phyloP scores from a whole-genome alignment of 2,888 invertebrate genomes.

The Orthonevra nobilis region DNA sequence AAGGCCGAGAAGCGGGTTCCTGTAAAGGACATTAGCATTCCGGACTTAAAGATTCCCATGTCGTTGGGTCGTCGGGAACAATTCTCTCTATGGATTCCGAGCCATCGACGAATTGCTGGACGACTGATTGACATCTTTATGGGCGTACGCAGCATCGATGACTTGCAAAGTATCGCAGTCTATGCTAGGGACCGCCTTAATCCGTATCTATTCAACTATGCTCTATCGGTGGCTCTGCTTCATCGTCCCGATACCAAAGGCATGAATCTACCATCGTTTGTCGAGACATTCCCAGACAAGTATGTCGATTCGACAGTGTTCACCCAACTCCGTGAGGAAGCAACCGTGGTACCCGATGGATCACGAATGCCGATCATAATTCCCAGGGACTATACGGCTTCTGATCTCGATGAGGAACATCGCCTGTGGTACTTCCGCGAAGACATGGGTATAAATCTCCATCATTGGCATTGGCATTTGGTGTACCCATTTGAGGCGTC shows the following conservation, averaged over 20 bases:
- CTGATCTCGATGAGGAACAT: constrained; percentile 86
- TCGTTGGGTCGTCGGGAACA: constrained; percentile 82
- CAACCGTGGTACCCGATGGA: constrained; percentile 82
- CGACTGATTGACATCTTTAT: constrained; percentile 84
- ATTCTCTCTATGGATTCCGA: constrained; percentile 85
- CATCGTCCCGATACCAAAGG: constrained; percentile 83
- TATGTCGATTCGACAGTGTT: constrained; percentile 83
- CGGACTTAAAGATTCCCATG: constrained; percentile 83
- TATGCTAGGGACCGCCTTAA: constrained; percentile 86
- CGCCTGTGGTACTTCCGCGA: constrained; percentile 86
- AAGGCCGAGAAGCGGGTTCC: constrained; percentile 80
- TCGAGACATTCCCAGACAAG: constrained; percentile 84
- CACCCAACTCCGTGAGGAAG: constrained; percentile 81
- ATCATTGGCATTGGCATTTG: constrained; percentile 81
- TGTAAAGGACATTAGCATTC: constrained; percentile 83
- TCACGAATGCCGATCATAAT: constrained; percentile 83
- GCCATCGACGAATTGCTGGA: constrained; percentile 83
- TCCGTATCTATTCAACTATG: constrained; percentile 88
- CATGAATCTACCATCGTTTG: constrained; percentile 82
- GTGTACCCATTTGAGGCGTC: constrained; percentile 87
- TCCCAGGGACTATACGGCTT: constrained; percentile 85
- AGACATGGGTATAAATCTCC: constrained; percentile 79
- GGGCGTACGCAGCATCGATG: constrained; percentile 85
- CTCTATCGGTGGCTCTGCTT: constrained; percentile 86
- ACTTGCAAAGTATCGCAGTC: constrained; percentile 84